Evolutionary conservation across 2,888 invertebrate species (phyloP).

Genomic region (Gonocerus acuteangulatus): DNA sequence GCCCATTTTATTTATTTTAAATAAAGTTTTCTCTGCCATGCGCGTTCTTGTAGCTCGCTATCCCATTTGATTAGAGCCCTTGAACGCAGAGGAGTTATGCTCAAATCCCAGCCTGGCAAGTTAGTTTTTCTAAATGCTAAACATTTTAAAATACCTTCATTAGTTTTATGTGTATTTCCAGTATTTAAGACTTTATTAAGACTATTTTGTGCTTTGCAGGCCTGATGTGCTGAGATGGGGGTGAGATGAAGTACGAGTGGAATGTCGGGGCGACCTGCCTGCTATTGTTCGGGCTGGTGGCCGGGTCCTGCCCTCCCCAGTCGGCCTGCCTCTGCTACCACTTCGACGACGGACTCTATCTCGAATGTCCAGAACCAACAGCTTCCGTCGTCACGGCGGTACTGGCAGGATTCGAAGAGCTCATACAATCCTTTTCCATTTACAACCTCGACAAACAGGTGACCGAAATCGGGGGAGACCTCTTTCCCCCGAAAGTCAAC

Average conservation of each 20-base stretch:
- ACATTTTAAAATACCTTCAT: no score
- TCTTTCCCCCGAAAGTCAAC: constrained; percentile 62
- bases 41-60: no score
- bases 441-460: constrained; percentile 80
- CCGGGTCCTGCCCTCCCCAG: constrained; percentile 43
- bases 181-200: no score
- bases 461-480: constrained; percentile 62
- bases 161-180: no score
- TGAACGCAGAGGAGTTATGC: no score
- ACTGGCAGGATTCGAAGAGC: constrained; percentile 46
- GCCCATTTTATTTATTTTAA: no score
- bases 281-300: constrained; percentile 38
- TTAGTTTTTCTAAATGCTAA: no score
- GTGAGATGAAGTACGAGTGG: constrained; percentile 31
- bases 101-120: no score
- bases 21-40: no score
- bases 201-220: constrained; percentile 2
- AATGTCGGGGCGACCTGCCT: constrained; percentile 8
- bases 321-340: constrained; percentile 86
- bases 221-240: constrained; percentile 32
- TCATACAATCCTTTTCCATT: constrained; percentile 74
- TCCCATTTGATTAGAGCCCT: no score
- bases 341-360: constrained; percentile 81
- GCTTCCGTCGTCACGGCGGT: constrained; percentile 65
- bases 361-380: constrained; percentile 80